A percentile compares a stretch with the other conserved stretches of the same genome.
Evolutionary conservation across 2,113 vertebrate genomes (phyloP).

Genomic region (Sceloporus tristichus): DNA sequence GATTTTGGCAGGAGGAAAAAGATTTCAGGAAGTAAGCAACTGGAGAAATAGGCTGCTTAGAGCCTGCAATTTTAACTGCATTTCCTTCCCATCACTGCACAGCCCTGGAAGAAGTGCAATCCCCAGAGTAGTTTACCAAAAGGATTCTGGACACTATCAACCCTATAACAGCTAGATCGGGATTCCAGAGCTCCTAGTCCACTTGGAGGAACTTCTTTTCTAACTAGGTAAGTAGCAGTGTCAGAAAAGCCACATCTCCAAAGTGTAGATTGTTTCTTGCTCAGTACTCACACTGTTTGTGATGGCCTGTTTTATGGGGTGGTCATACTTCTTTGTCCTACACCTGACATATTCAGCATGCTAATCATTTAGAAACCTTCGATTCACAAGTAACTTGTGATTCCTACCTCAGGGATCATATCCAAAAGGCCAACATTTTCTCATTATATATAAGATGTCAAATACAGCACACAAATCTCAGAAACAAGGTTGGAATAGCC

Average conservation of each 20-base stretch:
- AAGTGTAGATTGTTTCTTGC: not conserved
- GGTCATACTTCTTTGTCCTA: not conserved
- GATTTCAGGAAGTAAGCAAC: no score
- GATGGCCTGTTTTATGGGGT: not conserved
- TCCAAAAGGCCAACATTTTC: not conserved
- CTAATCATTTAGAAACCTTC: not conserved
- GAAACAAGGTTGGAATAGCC: not conserved
- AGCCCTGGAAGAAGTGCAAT: no score
- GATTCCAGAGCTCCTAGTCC: not conserved
- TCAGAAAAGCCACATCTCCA: not conserved
- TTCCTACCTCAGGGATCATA: not conserved
- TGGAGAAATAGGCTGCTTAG: no score
- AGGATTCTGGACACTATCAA: no score
- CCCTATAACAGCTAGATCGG: no score
- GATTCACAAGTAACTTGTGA: not conserved
- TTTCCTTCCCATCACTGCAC: no score
- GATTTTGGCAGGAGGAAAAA: no score
- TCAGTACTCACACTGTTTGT: not conserved
- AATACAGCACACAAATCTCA: not conserved
- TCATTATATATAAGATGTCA: not conserved
- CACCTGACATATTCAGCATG: not conserved
- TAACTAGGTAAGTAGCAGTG: not conserved
- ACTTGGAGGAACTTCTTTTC: not conserved
- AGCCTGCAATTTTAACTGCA: no score
- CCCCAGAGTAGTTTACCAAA: no score